Conservation (phyloP, 2,113 vertebrate genomes). For the Oenanthe melanoleuca region DNA sequence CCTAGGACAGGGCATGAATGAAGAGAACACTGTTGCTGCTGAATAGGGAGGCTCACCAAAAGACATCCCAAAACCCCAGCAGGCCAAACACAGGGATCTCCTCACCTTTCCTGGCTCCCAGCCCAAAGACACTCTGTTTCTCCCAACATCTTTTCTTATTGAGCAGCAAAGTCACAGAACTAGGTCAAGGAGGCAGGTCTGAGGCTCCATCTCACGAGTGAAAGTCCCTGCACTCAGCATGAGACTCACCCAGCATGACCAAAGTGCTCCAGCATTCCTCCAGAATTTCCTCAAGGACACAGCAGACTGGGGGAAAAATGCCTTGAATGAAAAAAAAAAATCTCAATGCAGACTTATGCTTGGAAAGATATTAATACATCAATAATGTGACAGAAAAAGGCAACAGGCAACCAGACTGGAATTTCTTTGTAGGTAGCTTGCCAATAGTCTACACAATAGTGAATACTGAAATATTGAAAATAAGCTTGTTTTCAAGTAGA, state of each 20-base stretch:
- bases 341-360: neutral
- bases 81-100: neutral
- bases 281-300: neutral
- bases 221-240: fast-evolving
- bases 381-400: neutral
- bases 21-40: neutral
- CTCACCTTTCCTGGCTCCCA: neutral
- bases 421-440: neutral
- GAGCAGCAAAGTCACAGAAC: neutral
- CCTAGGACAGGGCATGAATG: neutral
- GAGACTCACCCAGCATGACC: fast-evolving
- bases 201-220: fast-evolving
- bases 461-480: neutral
- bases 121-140: neutral
- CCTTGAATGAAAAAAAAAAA: neutral
- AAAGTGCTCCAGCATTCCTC: neutral
- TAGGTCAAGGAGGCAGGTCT: neutral
- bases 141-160: neutral
- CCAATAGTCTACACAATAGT: neutral
- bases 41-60: neutral
- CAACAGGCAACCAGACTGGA: neutral
- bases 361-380: neutral
- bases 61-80: neutral
- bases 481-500: neutral
- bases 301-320: neutral